A percentile compares a stretch with the other conserved stretches of the same genome.
phyloP scores from a whole-genome alignment of 2,888 invertebrate genomes.

The Tinea trinotella region DNA sequence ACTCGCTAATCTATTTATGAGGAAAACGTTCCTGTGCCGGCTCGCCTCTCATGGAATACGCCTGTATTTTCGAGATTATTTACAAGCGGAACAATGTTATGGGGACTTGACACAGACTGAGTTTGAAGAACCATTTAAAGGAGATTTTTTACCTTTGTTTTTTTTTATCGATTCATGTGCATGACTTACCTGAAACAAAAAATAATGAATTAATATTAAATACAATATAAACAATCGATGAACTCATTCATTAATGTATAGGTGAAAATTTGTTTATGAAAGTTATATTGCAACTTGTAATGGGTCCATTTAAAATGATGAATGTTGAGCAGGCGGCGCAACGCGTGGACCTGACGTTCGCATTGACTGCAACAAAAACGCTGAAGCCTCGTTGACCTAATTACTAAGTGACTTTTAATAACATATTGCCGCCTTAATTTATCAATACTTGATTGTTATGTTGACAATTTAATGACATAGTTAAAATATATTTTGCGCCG shows the following conservation, averaged over 20 bases:
- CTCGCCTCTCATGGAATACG: constrained; percentile 19
- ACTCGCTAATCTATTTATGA: constrained; percentile 68
- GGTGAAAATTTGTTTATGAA: neutral
- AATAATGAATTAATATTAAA: too few species aligned
- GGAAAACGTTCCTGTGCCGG: constrained; percentile 39
- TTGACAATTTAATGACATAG: constrained; percentile 1
- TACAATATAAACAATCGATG: neutral
- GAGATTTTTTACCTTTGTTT: too few species aligned
- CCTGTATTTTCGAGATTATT: constrained; percentile 22
- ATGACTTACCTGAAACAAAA: constrained; percentile 24
- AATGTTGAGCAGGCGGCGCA: constrained; percentile 23
- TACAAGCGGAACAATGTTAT: constrained; percentile 20
- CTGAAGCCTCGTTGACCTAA: constrained; percentile 25
- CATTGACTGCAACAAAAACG: constrained; percentile 25
- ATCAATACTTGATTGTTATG: neutral
- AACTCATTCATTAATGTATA: neutral
- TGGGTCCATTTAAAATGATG: constrained; percentile 25
- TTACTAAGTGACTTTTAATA: constrained; percentile 28
- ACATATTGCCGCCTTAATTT: constrained; percentile 20
- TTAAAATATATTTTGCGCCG: constrained; percentile 23
- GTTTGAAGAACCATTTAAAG: neutral
- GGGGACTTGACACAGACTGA: neutral
- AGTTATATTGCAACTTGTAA: constrained; percentile 23
- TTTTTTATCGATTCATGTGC: neutral
- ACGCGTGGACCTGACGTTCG: constrained; percentile 23